Evolutionary conservation across 2,113 vertebrate species (phyloP).

Genomic region (Zosterops hypoxanthus): DNA sequence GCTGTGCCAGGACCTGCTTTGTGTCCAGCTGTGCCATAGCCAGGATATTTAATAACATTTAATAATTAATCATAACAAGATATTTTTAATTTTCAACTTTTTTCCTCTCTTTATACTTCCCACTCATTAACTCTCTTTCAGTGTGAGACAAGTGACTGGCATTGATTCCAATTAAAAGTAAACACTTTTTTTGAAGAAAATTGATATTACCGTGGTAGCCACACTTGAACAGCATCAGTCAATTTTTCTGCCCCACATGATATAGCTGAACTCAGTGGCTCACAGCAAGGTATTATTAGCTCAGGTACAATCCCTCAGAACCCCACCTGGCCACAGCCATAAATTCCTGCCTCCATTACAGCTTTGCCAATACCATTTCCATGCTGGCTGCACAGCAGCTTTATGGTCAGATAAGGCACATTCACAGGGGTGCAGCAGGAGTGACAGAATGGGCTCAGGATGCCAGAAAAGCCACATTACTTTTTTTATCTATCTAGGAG

Average conservation of each 20-base stretch:
- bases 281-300: constrained; percentile 62
- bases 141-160: not conserved
- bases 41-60: not conserved
- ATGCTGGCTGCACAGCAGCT: constrained; percentile 77
- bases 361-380: constrained; percentile 77
- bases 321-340: constrained; percentile 68
- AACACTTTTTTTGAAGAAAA: constrained; percentile 17
- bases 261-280: not conserved
- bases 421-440: constrained; percentile 66
- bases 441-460: constrained; percentile 89
- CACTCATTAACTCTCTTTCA: not conserved
- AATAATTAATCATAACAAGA: not conserved
- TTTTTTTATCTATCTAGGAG: constrained; percentile 42
- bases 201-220: not conserved
- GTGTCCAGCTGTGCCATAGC: not conserved
- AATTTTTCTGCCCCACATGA: not conserved
- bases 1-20: not conserved
- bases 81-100: not conserved
- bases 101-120: not conserved
- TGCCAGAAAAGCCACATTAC: constrained; percentile 61
- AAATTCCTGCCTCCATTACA: constrained; percentile 78
- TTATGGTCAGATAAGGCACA: constrained; percentile 74
- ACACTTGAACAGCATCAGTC: not conserved
- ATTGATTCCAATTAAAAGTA: constrained; percentile 37
- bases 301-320: constrained; percentile 65